These are phyloP conservation scores for Formica selysi DNA, from an alignment of 1,140 invertebrate genomes.

Conservation along the genomic window DNA sequence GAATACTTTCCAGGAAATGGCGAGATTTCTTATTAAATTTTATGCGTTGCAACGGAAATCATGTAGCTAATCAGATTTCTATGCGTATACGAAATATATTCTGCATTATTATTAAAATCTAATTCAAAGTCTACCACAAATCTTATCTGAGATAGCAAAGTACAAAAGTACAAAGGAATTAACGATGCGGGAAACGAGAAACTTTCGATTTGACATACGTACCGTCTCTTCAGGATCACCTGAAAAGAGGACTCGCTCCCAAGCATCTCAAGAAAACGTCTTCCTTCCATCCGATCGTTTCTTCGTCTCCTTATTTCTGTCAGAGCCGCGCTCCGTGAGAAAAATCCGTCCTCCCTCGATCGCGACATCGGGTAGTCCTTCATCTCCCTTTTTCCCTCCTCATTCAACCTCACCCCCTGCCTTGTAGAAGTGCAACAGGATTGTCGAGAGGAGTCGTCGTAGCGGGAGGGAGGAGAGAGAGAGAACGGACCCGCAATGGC, in stretches of 20 bases:
- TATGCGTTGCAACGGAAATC: background rate
- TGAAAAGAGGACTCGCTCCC: conserved; percentile 25
- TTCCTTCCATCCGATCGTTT: conserved; percentile 34
- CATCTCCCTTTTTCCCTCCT: background rate
- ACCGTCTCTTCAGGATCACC: conserved; percentile 16
- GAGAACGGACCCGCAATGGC: conserved; percentile 71
- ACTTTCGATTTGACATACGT: background rate
- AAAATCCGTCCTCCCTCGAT: conserved; percentile 72
- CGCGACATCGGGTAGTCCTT: conserved; percentile 44
- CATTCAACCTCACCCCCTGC: background rate
- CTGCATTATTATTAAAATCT: conserved; percentile 3
- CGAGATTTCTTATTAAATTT: conserved; percentile 26
- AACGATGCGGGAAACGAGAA: conserved; percentile 11
- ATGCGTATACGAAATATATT: background rate
- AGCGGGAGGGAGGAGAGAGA: conserved; percentile 48
- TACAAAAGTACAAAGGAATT: background rate
- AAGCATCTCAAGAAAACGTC: conserved; percentile 47
- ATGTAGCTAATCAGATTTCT: conserved; percentile 2
- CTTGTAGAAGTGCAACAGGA: conserved; percentile 71
- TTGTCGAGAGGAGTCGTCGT: conserved; percentile 65
- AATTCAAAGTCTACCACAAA: background rate
- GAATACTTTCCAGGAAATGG: conserved; percentile 29
- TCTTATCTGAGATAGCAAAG: background rate
- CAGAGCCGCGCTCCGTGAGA: conserved; percentile 63
- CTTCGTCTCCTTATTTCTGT: conserved; percentile 48